Evolutionary conservation across 2,888 invertebrate species (phyloP), one percentile per base, ranked within the genome.

Genomic region (Tenthredo distinguenda): DNA sequence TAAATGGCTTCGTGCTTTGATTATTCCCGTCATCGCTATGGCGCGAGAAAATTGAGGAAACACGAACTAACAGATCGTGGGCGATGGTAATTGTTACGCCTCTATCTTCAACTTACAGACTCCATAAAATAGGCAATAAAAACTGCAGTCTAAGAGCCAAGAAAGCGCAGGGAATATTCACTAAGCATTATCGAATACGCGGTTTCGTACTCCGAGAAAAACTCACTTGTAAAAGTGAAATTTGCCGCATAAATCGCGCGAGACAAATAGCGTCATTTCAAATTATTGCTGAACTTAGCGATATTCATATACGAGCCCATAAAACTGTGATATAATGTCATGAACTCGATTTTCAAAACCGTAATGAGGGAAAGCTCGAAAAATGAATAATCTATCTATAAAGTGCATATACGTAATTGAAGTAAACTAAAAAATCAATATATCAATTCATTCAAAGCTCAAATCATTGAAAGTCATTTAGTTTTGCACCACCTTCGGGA

Each of bases 31-130:
- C 15, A 15, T 55, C 37, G 77, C 7, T 18, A 15, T 31, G 40
- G 21, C 12, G 18, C n/a, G 58, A 79, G 55, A 21, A 81, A 81
- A 81, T 81, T 81, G 81, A 81, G 81, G 81, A 81, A 81, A 81
- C 40, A 26, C 81, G 62, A n/a, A 37, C 50, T 81, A 81, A 81
- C 40, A 81, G 58, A 81, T 21, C n/a, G 81, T 81, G 81, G 81
- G 81, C 81, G 81, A 50, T 18, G 81, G 81, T 81, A 62, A 81
- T 81, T 81, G 21, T 81, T 62, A 81, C 81, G 81, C 26, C 40
- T 62, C 37, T 81, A 31, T 58, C 58, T 40, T 62, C 15, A 31
- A 40, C 58, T 6, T 40, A 81, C 81, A 40, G 15, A 37, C 81
- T 62, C 58, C 37, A 47, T 10, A 7, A 34, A 40, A 81, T 37